Conservation (phyloP, 2,797 vertebrate species). For the Sebastes itinus region DNA sequence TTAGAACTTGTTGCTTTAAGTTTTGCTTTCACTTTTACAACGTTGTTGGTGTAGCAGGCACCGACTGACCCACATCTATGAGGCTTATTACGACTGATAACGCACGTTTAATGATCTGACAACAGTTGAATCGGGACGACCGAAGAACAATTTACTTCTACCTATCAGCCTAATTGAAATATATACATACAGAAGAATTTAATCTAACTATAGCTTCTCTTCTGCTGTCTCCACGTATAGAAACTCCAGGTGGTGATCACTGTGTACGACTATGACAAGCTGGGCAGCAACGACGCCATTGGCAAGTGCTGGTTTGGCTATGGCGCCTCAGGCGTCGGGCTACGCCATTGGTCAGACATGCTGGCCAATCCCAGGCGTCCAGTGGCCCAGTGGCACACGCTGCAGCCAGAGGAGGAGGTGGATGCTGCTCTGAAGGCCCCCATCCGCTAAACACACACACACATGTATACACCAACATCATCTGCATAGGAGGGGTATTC, state of each 20-base stretch:
- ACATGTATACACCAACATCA: background rate
- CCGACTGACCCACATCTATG: no score
- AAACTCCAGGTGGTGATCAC: constrained; percentile 91
- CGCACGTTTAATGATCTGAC: no score
- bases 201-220: background rate
- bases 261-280: constrained; percentile 92
- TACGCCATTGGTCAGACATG: constrained; percentile 94
- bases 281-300: constrained; percentile 92
- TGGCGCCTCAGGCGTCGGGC: constrained; percentile 85
- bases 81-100: no score
- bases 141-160: background rate
- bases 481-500: background rate
- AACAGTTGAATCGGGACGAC: no score
- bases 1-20: no score
- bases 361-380: constrained; percentile 91
- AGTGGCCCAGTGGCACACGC: constrained; percentile 92
- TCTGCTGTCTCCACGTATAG: constrained; percentile 62
- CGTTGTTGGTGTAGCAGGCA: no score
- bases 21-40: no score
- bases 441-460: constrained; percentile 73
- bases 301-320: constrained; percentile 91
- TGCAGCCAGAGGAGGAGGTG: constrained; percentile 86
- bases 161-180: background rate
- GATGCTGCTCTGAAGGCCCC: constrained; percentile 85
- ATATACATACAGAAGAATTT: background rate